Evolutionary conservation across 2,797 vertebrate species (phyloP).

Genomic region (Ceryle rudis): DNA sequence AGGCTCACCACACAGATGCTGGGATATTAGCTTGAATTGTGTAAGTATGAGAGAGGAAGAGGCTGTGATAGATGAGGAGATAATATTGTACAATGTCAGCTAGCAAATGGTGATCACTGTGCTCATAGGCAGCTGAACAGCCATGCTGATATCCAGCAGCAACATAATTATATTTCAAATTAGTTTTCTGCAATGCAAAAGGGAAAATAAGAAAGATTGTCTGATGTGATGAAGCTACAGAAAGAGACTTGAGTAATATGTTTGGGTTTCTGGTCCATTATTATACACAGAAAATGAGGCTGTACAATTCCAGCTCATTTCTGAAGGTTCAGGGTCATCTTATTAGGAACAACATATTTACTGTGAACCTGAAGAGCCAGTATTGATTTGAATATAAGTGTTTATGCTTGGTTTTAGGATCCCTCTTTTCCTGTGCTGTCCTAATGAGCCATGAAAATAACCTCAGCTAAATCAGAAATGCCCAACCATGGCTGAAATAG

Average conservation of each 20-base stretch:
- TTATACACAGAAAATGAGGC: conserved; percentile 33
- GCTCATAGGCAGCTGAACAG: neutral
- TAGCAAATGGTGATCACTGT: conserved; percentile 22
- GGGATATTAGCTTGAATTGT: conserved; percentile 50
- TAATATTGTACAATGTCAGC: conserved; percentile 43
- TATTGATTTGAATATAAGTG: conserved; percentile 41
- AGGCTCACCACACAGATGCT: neutral
- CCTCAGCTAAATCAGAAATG: conserved; percentile 4
- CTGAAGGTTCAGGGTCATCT: conserved; percentile 37
- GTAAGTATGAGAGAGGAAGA: neutral
- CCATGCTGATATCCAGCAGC: conserved; percentile 24
- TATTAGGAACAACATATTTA: conserved; percentile 58
- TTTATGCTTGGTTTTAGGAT: neutral
- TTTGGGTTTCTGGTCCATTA: neutral
- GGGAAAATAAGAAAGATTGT: conserved; percentile 34
- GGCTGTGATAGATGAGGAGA: conserved; percentile 21
- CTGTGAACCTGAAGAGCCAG: conserved; percentile 3
- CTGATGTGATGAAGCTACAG: conserved; percentile 20
- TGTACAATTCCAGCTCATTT: conserved; percentile 31
- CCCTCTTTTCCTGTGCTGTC: neutral
- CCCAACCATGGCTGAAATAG: neutral
- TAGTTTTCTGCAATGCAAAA: conserved; percentile 60
- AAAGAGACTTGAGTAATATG: neutral
- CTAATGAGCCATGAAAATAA: conserved; percentile 34
- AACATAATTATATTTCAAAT: conserved; percentile 72